These are phyloP conservation scores for Limanda limanda DNA, from an alignment of 2,113 vertebrate species.

Conservation along the genomic window DNA sequence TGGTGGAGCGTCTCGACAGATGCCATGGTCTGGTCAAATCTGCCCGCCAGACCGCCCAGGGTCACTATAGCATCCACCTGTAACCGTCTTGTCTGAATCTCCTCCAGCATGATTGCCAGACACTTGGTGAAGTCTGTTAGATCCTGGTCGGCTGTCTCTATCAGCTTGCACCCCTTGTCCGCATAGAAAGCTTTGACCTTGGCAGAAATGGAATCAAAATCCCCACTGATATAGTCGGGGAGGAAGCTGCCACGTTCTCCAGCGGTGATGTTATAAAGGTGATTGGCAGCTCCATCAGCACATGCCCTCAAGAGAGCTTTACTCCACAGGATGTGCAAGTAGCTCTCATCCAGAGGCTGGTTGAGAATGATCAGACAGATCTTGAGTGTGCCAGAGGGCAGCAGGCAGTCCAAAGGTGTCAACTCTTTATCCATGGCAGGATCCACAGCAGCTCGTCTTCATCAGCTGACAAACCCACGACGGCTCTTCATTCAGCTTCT, in stretches of 20 bases:
- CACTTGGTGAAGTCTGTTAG: constrained; percentile 86
- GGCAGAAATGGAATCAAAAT: constrained; percentile 95
- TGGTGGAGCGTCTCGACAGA: constrained; percentile 91
- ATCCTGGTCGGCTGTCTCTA: constrained; percentile 82
- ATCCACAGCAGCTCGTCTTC: no score
- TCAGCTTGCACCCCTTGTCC: constrained; percentile 82
- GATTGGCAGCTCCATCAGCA: no score
- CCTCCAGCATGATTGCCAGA: constrained; percentile 77
- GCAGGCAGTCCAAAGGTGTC: no score
- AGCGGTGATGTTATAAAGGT: no score
- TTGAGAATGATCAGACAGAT: constrained; percentile 84
- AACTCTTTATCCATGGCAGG: no score
- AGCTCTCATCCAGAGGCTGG: constrained; percentile 78
- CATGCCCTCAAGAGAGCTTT: no score
- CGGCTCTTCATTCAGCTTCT: neutral
- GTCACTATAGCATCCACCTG: constrained; percentile 89
- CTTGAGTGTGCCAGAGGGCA: constrained; percentile 80
- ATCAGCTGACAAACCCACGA: no score
- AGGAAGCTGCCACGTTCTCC: no score
- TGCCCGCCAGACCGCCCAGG: constrained; percentile 90
- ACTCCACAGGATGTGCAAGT: constrained; percentile 78
- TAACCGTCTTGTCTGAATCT: constrained; percentile 70
- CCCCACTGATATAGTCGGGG: constrained; percentile 96
- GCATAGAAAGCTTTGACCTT: constrained; percentile 92
- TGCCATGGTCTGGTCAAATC: constrained; percentile 96